Base-by-base conservation (phyloP, 2,797 vertebrate species). In the Coluber constrictor region DNA sequence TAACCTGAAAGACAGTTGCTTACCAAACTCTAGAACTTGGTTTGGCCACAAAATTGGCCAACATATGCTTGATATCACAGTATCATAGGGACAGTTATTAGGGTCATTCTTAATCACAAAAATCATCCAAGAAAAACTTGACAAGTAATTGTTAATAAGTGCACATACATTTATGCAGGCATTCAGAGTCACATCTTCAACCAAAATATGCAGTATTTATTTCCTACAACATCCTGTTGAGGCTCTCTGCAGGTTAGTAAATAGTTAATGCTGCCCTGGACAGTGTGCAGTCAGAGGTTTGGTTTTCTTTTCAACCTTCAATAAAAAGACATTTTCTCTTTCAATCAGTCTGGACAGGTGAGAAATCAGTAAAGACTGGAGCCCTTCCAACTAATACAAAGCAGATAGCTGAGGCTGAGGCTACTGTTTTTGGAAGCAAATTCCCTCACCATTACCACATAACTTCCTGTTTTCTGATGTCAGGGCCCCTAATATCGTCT, bases 321-420 rank as follows among this genome's bases (percentile, higher is more conserved):
- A 94, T 93, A 93, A 90, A 25, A 23, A 95, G 93, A 92, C 93
- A 96, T 94, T 95, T 96, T 95, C 95, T 96, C 95, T 96, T 96
- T 95, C 92, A 96, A 94, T 95, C 95, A 96, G 96, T 97, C 95
- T 97, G 94, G 93, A 96, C 96, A 97, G 97, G 97, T 97, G 96
- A 97, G 96, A 96, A 96, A 96, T 96, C 91, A 94, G 95, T 96
- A 96, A 96, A 94, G 95, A 95, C 94, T 96, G 94, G 96, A 94
- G 95, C 92, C 66, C 93, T 95, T 97, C 96, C 97, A 95, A 95
- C 93, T 95, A 95, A 95, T 92, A 97, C 96, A 96, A 97, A 96
- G 96, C 92, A 94, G 95, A 92, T 96, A 94, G 92, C 37, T 87
- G 93, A 93, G 95, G 92, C 37, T 87, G 93, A 93, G 95, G 94